Evolutionary conservation across 2,797 vertebrate genomes (phyloP), one percentile per base, ranked within the genome.

Genomic region (Yasuhikotakia modesta): DNA sequence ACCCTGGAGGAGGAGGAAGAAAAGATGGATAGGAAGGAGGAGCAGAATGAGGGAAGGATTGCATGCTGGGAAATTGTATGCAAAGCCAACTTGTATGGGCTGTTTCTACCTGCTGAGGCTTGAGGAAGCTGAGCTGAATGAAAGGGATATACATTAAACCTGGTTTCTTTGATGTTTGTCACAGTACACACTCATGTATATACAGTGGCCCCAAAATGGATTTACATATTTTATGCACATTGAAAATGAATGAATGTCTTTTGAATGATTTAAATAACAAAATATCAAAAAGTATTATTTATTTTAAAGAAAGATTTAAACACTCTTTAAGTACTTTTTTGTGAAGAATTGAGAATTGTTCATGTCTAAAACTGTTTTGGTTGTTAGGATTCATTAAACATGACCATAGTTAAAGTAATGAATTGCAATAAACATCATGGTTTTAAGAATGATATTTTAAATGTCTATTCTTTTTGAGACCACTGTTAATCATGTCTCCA

Each of bases 1-100:
- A 35, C 82, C 76, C 84, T 76, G 76, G 81, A 89, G 81, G 81
- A 68, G 77, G 78, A 75, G 69, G 73, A 84, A 70, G 48, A 70
- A 27, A 35, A 75, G 71, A 82, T 85, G 80, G 57, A 75, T 84
- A 43, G 39, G 8, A 43, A 43, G 48, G 66, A 30, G 17, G 32
- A 58, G 45, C 65, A 78, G 65, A 60, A 27, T 61, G 24, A 81
- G 77, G 70, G 39, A 67, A 70, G 46, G 35, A 27, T 66, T 73
- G 39, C 16, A 21, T 55, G 46, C 2, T 2, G 24, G 39, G 46
- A 43, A 39, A 46, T 43, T 70, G 8, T 14, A 39, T 70, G 10
- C 57, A 48, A 35, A 68, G 52, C 53, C 0, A 7, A 32, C 6
- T 27, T 74, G 19, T 53, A 13, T 39, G 19, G n/a, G 46, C 5